phyloP scores from a whole-genome alignment of 2,113 vertebrate genomes.

The Cairina moschata region DNA sequence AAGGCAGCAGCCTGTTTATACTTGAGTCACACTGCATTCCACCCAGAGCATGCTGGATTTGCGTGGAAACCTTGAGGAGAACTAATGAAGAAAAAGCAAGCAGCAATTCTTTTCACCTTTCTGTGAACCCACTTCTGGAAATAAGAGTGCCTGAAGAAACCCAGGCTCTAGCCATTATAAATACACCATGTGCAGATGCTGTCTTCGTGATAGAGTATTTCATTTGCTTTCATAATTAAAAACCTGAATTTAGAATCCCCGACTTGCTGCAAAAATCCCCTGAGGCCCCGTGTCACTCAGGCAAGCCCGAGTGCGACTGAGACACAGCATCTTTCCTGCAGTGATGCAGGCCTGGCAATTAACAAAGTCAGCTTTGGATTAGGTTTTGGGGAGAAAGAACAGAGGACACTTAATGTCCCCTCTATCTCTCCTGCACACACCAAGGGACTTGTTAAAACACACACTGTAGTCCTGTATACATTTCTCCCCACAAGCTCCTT shows the following conservation, averaged over 20 bases:
- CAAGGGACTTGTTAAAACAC: not conserved
- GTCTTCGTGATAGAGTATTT: constrained; percentile 10
- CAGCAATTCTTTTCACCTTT: constrained; percentile 1
- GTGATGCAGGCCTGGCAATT: not conserved
- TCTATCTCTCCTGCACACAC: not conserved
- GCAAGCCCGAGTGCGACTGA: not conserved
- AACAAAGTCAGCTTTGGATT: not conserved
- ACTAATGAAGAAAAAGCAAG: not conserved
- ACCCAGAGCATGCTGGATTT: not conserved
- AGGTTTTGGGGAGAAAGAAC: not conserved
- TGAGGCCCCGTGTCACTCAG: not conserved
- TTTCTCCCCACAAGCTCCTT: not conserved
- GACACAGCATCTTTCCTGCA: not conserved
- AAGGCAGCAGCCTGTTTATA: not conserved
- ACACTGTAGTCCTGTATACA: not conserved
- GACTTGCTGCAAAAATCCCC: not conserved
- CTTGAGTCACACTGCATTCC: not conserved
- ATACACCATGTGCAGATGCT: not conserved
- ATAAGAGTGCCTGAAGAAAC: constrained; percentile 1
- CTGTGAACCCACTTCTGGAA: not conserved
- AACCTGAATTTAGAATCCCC: not conserved
- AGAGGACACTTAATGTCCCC: not conserved
- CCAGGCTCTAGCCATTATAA: not conserved
- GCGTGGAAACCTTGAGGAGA: not conserved
- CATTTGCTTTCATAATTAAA: not conserved